phyloP scores from a whole-genome alignment of 2,888 invertebrate species.

The Apamea sordens region DNA sequence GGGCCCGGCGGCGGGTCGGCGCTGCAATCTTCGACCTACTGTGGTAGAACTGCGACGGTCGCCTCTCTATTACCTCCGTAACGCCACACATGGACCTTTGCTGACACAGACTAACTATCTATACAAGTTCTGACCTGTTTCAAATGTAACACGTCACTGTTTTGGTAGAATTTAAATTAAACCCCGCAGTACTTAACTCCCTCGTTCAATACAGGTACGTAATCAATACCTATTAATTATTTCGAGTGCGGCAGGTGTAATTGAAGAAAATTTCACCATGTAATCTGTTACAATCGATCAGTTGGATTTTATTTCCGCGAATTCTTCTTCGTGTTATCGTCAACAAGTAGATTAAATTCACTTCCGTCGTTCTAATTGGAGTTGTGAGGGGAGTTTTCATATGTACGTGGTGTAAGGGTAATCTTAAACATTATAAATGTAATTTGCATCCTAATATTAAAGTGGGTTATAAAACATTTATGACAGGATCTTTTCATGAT shows the following conservation, averaged over 20 bases:
- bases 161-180: conserved; percentile 74
- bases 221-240: conserved; percentile 69
- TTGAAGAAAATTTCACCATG: conserved; percentile 59
- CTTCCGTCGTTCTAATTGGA: conserved; percentile 57
- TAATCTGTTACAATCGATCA: conserved; percentile 58
- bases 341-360: conserved; percentile 58
- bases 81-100: conserved; percentile 71
- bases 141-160: conserved; percentile 65
- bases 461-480: conserved; percentile 55
- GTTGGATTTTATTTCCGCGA: conserved; percentile 53
- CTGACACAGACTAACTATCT: conserved; percentile 73
- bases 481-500: conserved; percentile 45
- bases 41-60: conserved; percentile 73
- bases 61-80: conserved; percentile 74
- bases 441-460: conserved; percentile 56
- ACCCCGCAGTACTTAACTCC: conserved; percentile 39
- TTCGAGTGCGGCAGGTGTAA: conserved; percentile 51
- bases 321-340: conserved; percentile 53
- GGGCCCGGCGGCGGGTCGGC: conserved; percentile 65
- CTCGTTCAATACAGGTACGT: conserved; percentile 39
- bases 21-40: conserved; percentile 79
- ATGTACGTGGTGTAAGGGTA: conserved; percentile 44
- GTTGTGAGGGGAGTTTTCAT: conserved; percentile 48
- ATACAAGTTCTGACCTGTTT: conserved; percentile 73
- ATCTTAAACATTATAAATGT: conserved; percentile 63